Conservation (phyloP, 2,888 invertebrate genomes). For the Adelognathus sp. region DNA sequence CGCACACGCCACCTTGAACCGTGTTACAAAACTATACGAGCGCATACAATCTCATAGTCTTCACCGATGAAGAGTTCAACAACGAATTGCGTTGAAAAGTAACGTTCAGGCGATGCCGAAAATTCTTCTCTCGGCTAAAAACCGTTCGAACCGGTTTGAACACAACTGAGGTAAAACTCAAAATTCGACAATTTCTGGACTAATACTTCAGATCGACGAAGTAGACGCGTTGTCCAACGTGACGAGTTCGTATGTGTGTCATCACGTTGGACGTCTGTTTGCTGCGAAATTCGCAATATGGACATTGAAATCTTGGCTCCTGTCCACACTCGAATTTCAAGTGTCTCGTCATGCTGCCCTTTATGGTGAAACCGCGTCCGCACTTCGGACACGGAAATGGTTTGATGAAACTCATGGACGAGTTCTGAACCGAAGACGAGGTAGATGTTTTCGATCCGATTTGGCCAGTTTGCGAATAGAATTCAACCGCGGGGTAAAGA, state of each 20-base stretch:
- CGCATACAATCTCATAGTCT: not conserved
- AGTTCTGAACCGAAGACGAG: not conserved
- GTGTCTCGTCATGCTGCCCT: slow-evolving; percentile 78
- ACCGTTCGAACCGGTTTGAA: not conserved
- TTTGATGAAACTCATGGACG: slow-evolving; percentile 52
- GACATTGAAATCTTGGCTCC: slow-evolving; percentile 76
- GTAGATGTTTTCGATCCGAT: slow-evolving; percentile 2
- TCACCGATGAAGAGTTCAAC: not conserved
- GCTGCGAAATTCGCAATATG: slow-evolving; percentile 76
- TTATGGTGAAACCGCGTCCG: slow-evolving; percentile 74
- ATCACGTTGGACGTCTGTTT: slow-evolving; percentile 77
- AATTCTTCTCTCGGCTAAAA: not conserved
- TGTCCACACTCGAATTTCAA: slow-evolving; percentile 78
- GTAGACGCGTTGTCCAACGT: slow-evolving; percentile 60
- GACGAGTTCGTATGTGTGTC: slow-evolving; percentile 74
- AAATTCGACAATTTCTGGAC: slow-evolving; percentile 53
- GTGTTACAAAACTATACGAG: not conserved
- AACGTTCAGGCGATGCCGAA: not conserved
- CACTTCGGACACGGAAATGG: slow-evolving; percentile 77
- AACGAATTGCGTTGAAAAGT: not conserved
- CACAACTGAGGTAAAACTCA: slow-evolving; percentile 1
- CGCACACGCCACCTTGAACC: not conserved
- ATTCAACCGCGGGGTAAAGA: slow-evolving; percentile 15
- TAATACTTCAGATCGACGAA: slow-evolving; percentile 64
- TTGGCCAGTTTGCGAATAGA: slow-evolving; percentile 4